Percentiles rank a stretch among this genome's conserved stretches.
Evolutionary conservation across 2,888 invertebrate species (phyloP).

Genomic region (Trachelus troglodyta): DNA sequence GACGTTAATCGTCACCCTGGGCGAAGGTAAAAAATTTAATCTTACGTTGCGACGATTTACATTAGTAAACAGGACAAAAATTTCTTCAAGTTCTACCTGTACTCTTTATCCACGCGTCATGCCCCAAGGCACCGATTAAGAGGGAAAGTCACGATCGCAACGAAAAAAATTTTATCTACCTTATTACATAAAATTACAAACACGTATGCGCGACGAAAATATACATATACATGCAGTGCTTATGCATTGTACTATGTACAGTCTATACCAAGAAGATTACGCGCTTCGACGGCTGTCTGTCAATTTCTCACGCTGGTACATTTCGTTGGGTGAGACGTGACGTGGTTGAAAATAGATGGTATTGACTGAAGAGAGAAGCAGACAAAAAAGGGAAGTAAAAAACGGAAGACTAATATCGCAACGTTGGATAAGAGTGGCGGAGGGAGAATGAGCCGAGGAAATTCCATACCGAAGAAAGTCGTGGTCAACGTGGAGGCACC

Average conservation of each 20-base stretch:
- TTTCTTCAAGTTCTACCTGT: too few relatives aligned
- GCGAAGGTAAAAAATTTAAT: too few relatives aligned
- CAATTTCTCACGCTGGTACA: constrained; percentile 15
- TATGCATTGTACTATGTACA: too few relatives aligned
- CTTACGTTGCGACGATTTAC: too few relatives aligned
- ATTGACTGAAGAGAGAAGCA: constrained; percentile 8
- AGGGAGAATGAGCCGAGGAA: background rate
- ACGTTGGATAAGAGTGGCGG: constrained; percentile 1
- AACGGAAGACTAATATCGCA: background rate
- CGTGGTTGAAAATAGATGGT: constrained; percentile 11
- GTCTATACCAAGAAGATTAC: constrained; percentile 11
- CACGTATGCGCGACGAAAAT: too few relatives aligned
- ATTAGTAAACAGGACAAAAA: too few relatives aligned
- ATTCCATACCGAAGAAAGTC: background rate
- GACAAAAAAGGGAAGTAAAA: background rate
- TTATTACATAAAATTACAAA: too few relatives aligned
- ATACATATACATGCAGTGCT: constrained; percentile 9
- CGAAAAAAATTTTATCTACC: too few relatives aligned
- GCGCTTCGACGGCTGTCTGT: constrained; percentile 10
- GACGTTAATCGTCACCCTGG: background rate
- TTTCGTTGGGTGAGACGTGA: constrained; percentile 2
- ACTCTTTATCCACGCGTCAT: too few relatives aligned
- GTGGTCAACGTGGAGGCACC: background rate
- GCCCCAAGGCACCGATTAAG: too few relatives aligned
- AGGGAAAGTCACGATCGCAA: too few relatives aligned